Conservation (phyloP, 2,113 vertebrate species). For the Thunnus maccoyii region DNA sequence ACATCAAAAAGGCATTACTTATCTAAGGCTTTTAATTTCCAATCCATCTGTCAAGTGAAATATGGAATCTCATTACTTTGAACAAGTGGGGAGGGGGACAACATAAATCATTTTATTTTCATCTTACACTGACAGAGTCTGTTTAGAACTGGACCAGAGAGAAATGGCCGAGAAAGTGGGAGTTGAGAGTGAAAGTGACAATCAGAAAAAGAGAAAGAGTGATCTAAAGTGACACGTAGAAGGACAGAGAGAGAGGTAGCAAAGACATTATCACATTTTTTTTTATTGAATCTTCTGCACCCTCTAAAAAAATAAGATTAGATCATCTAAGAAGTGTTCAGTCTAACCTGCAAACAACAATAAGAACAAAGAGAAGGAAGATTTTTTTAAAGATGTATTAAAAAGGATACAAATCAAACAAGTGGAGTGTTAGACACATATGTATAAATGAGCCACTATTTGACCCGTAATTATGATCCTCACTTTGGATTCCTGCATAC, state of each 20-base stretch:
- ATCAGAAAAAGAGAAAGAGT: conserved; percentile 23
- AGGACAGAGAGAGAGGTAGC: neutral
- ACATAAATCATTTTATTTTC: conserved; percentile 87
- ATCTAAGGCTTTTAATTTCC: conserved; percentile 86
- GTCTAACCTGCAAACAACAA: conserved; percentile 1
- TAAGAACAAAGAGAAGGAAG: neutral
- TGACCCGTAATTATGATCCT: neutral
- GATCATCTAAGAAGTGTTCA: neutral
- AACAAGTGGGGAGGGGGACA: conserved; percentile 84
- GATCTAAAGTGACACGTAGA: conserved; percentile 43
- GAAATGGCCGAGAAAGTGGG: conserved; percentile 50
- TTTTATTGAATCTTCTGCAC: neutral
- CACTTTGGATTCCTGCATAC: neutral
- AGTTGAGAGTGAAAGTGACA: conserved; percentile 53
- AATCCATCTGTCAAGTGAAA: conserved; percentile 87
- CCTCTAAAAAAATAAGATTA: neutral
- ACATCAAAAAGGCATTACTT: conserved; percentile 88
- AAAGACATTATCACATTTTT: neutral
- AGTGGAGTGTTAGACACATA: neutral
- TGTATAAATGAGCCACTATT: neutral
- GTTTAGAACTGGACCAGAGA: conserved; percentile 68
- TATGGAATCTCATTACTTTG: conserved; percentile 88
- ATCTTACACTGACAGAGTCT: conserved; percentile 75
- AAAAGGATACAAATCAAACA: neutral
- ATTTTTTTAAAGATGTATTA: neutral